Percentiles rank a stretch among this genome's conserved stretches.
phyloP scores from a whole-genome alignment of 2,888 invertebrate species.

The Lepas anatifera region DNA sequence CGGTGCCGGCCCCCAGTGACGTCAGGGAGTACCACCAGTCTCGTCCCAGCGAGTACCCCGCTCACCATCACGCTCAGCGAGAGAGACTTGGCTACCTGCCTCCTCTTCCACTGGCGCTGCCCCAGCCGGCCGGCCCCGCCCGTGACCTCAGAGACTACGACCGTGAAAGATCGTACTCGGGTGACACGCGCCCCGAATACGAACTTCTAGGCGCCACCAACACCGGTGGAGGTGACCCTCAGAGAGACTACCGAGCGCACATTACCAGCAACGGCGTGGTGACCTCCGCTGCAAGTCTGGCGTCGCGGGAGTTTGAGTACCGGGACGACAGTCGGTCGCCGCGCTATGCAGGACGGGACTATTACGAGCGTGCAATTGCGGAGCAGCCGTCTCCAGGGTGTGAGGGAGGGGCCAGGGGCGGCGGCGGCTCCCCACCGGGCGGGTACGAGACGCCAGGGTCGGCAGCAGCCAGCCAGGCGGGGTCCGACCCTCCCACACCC shows the following conservation, averaged over 20 bases:
- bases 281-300: not conserved
- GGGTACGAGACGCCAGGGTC: not conserved
- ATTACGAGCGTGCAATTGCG: not conserved
- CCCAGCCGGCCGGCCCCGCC: not conserved
- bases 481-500: not conserved
- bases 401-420: too few species aligned
- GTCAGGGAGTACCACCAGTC: not conserved
- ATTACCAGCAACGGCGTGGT: too few species aligned
- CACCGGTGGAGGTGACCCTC: not conserved
- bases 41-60: not conserved
- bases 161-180: not conserved
- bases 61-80: not conserved
- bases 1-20: not conserved
- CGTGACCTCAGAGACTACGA: not conserved
- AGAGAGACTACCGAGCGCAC: not conserved
- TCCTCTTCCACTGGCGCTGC: not conserved
- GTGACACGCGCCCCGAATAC: not conserved
- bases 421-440: not conserved
- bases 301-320: not conserved
- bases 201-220: not conserved
- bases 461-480: not conserved
- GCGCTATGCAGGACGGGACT: not conserved
- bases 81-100: not conserved
- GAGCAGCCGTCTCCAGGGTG: too few species aligned
- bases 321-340: not conserved